phyloP scores from a whole-genome alignment of 2,113 vertebrate species.

The Plecturocebus donacophilus region DNA sequence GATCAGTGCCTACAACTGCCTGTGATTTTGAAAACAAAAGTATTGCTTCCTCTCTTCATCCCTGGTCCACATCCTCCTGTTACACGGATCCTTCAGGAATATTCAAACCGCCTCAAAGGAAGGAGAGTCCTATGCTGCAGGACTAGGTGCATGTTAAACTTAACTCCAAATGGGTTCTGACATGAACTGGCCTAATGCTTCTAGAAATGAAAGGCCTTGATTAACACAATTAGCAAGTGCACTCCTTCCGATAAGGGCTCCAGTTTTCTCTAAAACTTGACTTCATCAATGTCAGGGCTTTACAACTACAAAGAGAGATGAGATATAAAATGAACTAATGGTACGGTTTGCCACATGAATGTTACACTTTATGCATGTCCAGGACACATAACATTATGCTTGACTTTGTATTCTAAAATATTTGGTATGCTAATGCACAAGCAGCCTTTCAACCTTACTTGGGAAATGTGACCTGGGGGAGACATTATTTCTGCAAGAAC shows the following conservation, averaged over 20 bases:
- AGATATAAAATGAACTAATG: background rate
- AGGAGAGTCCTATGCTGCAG: background rate
- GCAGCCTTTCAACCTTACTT: background rate
- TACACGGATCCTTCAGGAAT: background rate
- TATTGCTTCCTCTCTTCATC: background rate
- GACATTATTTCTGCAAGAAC: background rate
- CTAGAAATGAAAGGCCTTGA: background rate
- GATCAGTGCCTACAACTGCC: background rate
- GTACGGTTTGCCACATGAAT: background rate
- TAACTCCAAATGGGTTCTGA: constrained; percentile 21
- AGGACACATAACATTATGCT: background rate
- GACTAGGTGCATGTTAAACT: background rate
- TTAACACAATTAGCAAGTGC: background rate
- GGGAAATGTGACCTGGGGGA: background rate
- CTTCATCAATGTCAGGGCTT: background rate
- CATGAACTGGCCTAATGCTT: background rate
- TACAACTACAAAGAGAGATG: background rate
- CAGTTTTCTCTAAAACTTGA: background rate
- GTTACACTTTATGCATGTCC: background rate
- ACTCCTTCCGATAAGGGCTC: background rate
- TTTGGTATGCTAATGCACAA: background rate
- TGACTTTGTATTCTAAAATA: background rate
- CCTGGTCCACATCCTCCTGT: background rate
- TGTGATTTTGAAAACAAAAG: background rate
- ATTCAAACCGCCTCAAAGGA: background rate